Evolutionary conservation across 1,140 invertebrate species (phyloP).

Genomic region (Gerris buenoi): DNA sequence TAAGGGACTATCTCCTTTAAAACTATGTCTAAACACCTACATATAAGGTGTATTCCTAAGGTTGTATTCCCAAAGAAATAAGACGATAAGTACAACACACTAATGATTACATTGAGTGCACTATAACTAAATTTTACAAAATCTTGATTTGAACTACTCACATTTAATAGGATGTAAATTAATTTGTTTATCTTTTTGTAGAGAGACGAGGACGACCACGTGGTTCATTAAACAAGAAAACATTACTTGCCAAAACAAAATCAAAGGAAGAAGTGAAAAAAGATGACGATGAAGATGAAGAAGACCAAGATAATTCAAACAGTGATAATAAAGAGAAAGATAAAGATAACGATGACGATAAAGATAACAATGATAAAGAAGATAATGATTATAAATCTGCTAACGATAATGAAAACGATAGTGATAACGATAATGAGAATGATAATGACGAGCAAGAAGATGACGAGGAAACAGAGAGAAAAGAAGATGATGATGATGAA

Average conservation of each 20-base stretch:
- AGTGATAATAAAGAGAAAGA: constrained; percentile 18
- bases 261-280: constrained; percentile 2
- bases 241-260: background rate
- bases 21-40: no score
- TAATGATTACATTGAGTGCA: no score
- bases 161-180: no score
- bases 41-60: no score
- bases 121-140: no score
- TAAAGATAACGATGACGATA: background rate
- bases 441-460: constrained; percentile 21
- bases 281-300: background rate
- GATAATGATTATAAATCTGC: constrained; percentile 9
- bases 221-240: constrained; percentile 11
- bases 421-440: constrained; percentile 10
- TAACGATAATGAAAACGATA: constrained; percentile 11
- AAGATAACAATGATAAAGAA: constrained; percentile 6
- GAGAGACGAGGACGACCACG: constrained; percentile 14
- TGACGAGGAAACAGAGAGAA: constrained; percentile 19
- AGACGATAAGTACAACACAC: no score
- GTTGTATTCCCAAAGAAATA: no score
- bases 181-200: no score
- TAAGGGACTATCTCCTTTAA: no score
- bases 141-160: no score
- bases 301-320: background rate
- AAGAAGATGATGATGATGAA: constrained; percentile 15